Percentiles rank a stretch among this genome's conserved stretches.
Conservation (phyloP, 1,140 invertebrate genomes). For the Calephelis nemesis region DNA sequence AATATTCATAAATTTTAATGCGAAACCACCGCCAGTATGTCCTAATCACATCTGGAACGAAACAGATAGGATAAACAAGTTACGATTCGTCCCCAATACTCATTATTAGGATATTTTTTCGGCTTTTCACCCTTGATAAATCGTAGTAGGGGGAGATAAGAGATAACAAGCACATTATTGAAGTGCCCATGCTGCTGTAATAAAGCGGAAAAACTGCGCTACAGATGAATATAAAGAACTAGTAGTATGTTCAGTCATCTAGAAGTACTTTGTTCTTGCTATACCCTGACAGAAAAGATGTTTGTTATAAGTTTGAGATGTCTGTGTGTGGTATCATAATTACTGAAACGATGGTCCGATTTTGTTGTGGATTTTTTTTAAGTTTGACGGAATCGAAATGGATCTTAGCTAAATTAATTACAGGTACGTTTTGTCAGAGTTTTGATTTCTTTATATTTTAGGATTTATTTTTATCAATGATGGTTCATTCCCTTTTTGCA, state of each 20-base stretch:
- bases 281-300: neutral
- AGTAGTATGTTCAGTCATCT: neutral
- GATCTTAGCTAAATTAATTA: no score
- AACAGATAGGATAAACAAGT: conserved; percentile 38
- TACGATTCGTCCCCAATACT: conserved; percentile 42
- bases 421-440: no score
- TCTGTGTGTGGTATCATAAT: no score
- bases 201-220: conserved; percentile 36
- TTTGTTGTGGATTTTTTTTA: no score
- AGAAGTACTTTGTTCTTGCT: neutral
- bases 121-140: conserved; percentile 66
- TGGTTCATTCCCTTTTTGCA: no score
- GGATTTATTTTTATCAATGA: no score
- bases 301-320: neutral
- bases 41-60: conserved; percentile 13
- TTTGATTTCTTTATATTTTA: no score
- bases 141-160: conserved; percentile 54
- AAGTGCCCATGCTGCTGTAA: conserved; percentile 52
- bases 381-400: no score
- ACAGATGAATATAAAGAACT: neutral
- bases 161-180: conserved; percentile 72
- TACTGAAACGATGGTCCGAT: no score
- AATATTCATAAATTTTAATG: neutral
- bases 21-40: neutral
- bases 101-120: conserved; percentile 71